These are phyloP conservation scores for Apotomis betuletana DNA, from an alignment of 2,888 invertebrate genomes.

Conservation along the genomic window DNA sequence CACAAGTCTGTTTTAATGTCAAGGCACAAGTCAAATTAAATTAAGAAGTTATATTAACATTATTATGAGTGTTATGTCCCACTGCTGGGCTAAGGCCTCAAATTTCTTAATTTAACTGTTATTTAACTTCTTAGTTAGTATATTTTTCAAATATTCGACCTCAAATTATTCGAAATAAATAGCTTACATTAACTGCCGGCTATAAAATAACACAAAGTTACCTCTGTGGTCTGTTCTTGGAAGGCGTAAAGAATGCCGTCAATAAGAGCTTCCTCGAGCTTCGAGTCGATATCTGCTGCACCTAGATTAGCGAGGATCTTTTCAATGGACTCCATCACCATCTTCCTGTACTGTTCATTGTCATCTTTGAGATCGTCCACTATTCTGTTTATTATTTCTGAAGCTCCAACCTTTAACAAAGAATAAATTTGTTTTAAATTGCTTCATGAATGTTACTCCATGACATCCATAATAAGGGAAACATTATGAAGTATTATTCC, in stretches of 20 bases:
- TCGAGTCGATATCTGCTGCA: constrained; percentile 98
- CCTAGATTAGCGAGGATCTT: constrained; percentile 99
- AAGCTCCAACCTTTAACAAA: constrained; percentile 91
- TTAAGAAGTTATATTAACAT: too few species aligned
- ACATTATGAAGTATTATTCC: too few species aligned
- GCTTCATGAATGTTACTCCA: too few species aligned
- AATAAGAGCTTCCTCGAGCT: constrained; percentile 99
- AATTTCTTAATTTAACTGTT: too few species aligned
- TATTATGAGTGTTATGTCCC: too few species aligned
- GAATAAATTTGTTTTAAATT: constrained; percentile 7
- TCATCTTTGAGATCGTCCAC: constrained; percentile 99
- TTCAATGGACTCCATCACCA: constrained; percentile 99
- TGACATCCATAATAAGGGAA: too few species aligned
- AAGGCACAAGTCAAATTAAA: too few species aligned
- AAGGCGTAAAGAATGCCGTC: constrained; percentile 99
- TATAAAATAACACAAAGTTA: constrained; percentile 54
- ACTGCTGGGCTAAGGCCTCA: too few species aligned
- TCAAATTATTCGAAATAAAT: not conserved
- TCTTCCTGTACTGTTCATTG: constrained; percentile 99
- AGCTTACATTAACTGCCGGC: not conserved
- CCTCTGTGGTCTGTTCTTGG: constrained; percentile 99
- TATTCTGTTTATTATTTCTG: constrained; percentile 98
- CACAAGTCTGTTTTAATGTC: too few species aligned
- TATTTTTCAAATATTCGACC: too few species aligned
- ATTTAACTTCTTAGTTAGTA: too few species aligned